Base-by-base conservation (phyloP, 2,797 vertebrate species). In the Myotis findleyi region DNA sequence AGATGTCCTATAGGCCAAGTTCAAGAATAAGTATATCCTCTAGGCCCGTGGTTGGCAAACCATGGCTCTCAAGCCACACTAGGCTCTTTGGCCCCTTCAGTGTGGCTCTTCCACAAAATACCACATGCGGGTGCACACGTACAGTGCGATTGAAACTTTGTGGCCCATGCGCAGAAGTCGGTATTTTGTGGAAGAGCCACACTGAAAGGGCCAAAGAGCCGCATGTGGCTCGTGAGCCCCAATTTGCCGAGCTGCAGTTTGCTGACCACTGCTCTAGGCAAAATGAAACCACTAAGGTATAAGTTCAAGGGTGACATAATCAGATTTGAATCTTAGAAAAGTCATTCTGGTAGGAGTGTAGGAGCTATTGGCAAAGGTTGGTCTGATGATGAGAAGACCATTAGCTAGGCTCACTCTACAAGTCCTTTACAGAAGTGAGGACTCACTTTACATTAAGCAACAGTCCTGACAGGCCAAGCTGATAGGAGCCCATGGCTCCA, bases 241-340 rank as follows among this genome's bases (percentile, higher is more conserved):
- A 33, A 3, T 33, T 33, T 33, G 33, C 33, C 33, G 33, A 33
- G 33, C 33, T 33, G 33, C 33, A 33, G 33, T 33, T 33, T 33
- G 33, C 33, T 33, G 33, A 33, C 2, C 33, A 33, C 33, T 33
- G 33, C 33, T 94, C 59, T 51, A 87, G 49, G 47, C 33, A n/a
- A 71, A 83, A 95, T 73, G 55, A 92, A 92, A 64, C 0, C 20
- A 72, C 38, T 7, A 14, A 59, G 11, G 17, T 72, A 21, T 76
- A 55, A 76, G 11, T 66, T 33, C 73, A 44, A 44, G 30, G 36
- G 1, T 41, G 11, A 23, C n/a, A n/a, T 13, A 14, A 77, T 83
- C 47, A 76, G 36, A 85, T 33, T 10, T 38, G 62, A 83, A 88
- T 92, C 81, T 94, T 41, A 49, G 75, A 66, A 87, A 68, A 86